phyloP scores from a whole-genome alignment of 2,888 invertebrate species.

The Leucophora obtusa region DNA sequence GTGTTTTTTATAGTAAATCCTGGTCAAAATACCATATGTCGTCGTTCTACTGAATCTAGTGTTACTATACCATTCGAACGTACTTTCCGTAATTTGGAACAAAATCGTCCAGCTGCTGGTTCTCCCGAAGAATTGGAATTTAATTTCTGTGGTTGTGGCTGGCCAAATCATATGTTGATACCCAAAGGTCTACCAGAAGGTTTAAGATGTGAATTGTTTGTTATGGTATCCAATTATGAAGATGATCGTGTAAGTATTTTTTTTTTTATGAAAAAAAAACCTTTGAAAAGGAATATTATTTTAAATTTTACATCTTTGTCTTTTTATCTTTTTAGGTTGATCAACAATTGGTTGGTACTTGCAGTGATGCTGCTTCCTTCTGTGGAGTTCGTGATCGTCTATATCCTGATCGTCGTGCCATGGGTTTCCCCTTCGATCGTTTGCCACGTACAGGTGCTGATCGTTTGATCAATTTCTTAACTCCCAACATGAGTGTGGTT shows the following conservation, averaged over 20 bases:
- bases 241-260: slow-evolving; percentile 80
- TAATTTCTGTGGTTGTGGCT: slow-evolving; percentile 93
- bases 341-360: slow-evolving; percentile 79
- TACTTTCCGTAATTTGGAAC: slow-evolving; percentile 86
- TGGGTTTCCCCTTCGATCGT: slow-evolving; percentile 94
- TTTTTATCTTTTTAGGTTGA: slow-evolving; percentile 70
- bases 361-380: slow-evolving; percentile 87
- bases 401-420: slow-evolving; percentile 88
- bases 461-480: slow-evolving; percentile 84
- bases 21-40: slow-evolving; percentile 84
- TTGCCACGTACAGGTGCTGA: slow-evolving; percentile 81
- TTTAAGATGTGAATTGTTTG: slow-evolving; percentile 84
- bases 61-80: slow-evolving; percentile 91
- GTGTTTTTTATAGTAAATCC: slow-evolving; percentile 80
- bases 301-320: background rate
- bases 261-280: background rate
- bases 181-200: slow-evolving; percentile 86
- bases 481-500: slow-evolving; percentile 85
- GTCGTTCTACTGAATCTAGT: slow-evolving; percentile 85
- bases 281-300: too few species aligned
- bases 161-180: slow-evolving; percentile 90
- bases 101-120: slow-evolving; percentile 81
- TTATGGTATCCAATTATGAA: slow-evolving; percentile 87
- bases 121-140: slow-evolving; percentile 80
- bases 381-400: slow-evolving; percentile 88